Percentiles rank a stretch among this genome's conserved stretches.
Evolutionary conservation across 2,113 vertebrate genomes (phyloP).

Genomic region (Equus quagga): DNA sequence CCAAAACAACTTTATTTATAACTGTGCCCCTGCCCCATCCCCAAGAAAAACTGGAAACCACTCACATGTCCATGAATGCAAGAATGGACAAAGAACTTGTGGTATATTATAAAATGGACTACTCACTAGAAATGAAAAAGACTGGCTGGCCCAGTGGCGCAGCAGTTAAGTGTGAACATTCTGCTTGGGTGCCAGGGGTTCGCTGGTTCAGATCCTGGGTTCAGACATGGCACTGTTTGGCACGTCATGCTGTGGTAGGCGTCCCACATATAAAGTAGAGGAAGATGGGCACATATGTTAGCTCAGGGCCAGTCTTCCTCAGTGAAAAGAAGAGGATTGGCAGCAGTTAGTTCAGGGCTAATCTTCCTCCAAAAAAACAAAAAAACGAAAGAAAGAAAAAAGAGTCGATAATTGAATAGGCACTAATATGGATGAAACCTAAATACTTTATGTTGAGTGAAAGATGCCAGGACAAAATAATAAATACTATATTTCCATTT

Average conservation of each 20-base stretch:
- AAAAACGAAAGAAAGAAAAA: not conserved
- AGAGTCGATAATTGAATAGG: not conserved
- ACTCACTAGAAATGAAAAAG: not conserved
- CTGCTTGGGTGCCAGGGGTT: no score
- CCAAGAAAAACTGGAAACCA: not conserved
- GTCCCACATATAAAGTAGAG: no score
- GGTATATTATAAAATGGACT: not conserved
- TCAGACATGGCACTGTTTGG: no score
- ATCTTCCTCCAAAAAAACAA: no score
- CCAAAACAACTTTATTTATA: not conserved
- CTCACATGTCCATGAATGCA: not conserved
- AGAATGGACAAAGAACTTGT: not conserved
- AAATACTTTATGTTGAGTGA: not conserved
- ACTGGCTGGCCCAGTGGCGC: not conserved
- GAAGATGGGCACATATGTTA: no score
- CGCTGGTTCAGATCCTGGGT: no score
- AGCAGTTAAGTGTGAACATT: no score
- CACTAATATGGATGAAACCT: not conserved
- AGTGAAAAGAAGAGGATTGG: no score
- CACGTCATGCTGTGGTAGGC: no score
- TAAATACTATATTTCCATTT: not conserved
- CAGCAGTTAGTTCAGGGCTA: no score
- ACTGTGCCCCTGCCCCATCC: rapidly evolving
- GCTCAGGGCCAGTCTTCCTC: no score
- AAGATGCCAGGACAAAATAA: not conserved